Base-by-base conservation (phyloP, 2,888 invertebrate species). In the Scaptomyza flava region DNA sequence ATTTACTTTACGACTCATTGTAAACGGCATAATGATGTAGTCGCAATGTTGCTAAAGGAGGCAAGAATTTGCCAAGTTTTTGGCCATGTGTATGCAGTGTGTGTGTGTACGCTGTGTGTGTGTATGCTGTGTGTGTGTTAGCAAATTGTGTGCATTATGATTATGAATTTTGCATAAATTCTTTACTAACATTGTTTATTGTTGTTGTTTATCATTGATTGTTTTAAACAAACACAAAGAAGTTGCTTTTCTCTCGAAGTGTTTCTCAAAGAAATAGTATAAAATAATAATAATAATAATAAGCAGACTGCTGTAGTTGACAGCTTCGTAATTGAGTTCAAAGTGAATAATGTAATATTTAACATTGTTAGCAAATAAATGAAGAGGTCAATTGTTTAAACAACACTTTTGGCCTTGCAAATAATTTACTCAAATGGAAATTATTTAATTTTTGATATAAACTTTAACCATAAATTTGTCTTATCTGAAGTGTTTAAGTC, bases 1-100 rank as follows among this genome's bases (percentile, higher is more conserved):
- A 62, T 82, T 86, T 71, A 77, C 67, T 77, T 85, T 81, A 87
- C 87, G 87, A 84, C 72, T 79, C 84, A 84, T 69, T 87, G 79
- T 78, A 73, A 79, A 82, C 86, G 83, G 73, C 83, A 73, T 65
- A 71, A 82, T 85, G 76, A 87, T 82, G 86, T 42, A 80, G 69
- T 50, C 61, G 36, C 7, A 48, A 38, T n/a, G 50, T n/a, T 43
- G 43, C 7, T 8, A 20, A 11, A 31, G 6, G 36, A 12, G 17
- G 27, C 27, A 5, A 17, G 63, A 71, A 33, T 71, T 56, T 43
- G 65, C 47, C 51, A 71, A 71, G 43, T 36, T 41, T 66, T 31
- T 66, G 51, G 42, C 71, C 56, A 57, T 33, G 17, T 42, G 14
- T 20, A 6, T 33, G 11, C 47, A 12, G 27, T 52, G 27, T 52